Evolutionary conservation across 1,140 invertebrate species (phyloP).

Genomic region (Saxidomus purpurata): DNA sequence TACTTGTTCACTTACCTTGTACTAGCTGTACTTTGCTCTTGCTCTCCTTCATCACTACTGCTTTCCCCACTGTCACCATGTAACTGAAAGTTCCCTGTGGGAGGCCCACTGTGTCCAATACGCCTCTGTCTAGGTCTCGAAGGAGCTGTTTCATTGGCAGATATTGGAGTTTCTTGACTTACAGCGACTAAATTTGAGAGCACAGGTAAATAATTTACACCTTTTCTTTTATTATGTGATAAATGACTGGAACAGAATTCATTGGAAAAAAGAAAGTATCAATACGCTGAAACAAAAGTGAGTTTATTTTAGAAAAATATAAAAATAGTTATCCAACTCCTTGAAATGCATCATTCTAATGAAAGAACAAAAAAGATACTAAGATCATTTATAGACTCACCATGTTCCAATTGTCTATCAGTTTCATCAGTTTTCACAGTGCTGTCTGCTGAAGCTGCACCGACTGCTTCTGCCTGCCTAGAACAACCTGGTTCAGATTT

Average conservation of each 20-base stretch:
- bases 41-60: conserved; percentile 19
- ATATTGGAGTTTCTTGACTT: background rate
- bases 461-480: background rate
- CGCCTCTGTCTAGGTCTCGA: conserved; percentile 28
- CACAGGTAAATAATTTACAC: no score
- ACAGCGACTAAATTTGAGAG: no score
- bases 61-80: conserved; percentile 29
- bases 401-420: background rate
- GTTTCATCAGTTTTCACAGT: background rate
- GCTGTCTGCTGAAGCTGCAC: background rate
- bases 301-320: no score
- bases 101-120: conserved; percentile 75
- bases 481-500: background rate
- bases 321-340: no score
- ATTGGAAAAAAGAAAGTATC: no score
- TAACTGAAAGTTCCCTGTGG: conserved; percentile 77
- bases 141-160: background rate
- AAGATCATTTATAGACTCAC: background rate
- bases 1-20: no score
- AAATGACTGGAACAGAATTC: no score
- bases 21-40: background rate
- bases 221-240: no score
- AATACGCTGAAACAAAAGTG: no score
- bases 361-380: no score
- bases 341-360: no score